These are phyloP conservation scores for Ochropacha duplaris DNA, from an alignment of 2,888 invertebrate genomes.

Conservation along the genomic window DNA sequence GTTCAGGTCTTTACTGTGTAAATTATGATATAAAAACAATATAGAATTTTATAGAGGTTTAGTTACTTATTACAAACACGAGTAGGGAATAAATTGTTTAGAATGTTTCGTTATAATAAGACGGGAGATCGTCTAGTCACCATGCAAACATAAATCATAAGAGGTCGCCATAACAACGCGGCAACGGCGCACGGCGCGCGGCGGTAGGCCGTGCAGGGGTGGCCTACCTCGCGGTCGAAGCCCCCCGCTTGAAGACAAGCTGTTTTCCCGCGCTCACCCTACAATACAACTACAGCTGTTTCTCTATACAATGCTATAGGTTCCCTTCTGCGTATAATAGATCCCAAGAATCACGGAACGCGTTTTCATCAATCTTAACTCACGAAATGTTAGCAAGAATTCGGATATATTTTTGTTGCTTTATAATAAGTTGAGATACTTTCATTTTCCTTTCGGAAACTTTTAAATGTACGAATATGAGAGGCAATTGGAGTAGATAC, in stretches of 20 bases:
- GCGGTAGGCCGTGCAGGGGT: slow-evolving; percentile 44
- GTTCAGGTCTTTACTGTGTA: slow-evolving; percentile 4
- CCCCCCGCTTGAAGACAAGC: slow-evolving; percentile 43
- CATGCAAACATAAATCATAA: slow-evolving; percentile 65
- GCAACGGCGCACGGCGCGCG: slow-evolving; percentile 28
- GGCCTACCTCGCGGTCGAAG: slow-evolving; percentile 36
- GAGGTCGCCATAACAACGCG: slow-evolving; percentile 65
- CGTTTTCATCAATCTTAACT: slow-evolving; percentile 27
- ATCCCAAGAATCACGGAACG: slow-evolving; percentile 46
- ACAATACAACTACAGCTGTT: slow-evolving; percentile 54
- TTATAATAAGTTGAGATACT: background rate
- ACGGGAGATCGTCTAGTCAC: slow-evolving; percentile 42
- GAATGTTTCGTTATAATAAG: slow-evolving; percentile 17
- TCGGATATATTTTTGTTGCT: background rate
- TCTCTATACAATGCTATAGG: slow-evolving; percentile 50
- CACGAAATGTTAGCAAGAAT: background rate
- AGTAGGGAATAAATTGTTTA: slow-evolving; percentile 13
- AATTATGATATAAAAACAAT: slow-evolving; percentile 22
- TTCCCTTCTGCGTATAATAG: slow-evolving; percentile 52
- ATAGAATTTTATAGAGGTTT: slow-evolving; percentile 23
- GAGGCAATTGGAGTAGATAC: no score
- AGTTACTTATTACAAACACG: slow-evolving; percentile 17
- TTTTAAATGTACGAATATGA: background rate
- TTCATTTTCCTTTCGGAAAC: background rate
- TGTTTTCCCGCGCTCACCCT: slow-evolving; percentile 61